Evolutionary conservation across 2,113 vertebrate genomes (phyloP).

Genomic region (Rhagologus leucostigma): DNA sequence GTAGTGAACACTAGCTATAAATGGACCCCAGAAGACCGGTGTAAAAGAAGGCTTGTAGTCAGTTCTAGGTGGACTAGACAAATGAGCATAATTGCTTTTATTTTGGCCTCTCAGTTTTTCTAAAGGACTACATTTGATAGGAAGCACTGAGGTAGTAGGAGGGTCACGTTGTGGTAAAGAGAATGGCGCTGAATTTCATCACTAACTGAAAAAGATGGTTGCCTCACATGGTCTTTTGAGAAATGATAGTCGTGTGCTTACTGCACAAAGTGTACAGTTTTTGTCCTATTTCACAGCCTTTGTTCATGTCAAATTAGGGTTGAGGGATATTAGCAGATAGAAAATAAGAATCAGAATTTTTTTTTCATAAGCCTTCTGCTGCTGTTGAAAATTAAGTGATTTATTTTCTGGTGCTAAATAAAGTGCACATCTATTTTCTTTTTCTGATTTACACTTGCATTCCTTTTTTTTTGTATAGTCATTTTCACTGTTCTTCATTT

Average conservation of each 20-base stretch:
- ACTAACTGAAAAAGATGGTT: background rate
- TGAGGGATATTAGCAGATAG: background rate
- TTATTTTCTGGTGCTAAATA: background rate
- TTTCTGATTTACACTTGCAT: background rate
- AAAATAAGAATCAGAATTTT: background rate
- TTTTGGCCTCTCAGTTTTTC: background rate
- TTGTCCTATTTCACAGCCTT: background rate
- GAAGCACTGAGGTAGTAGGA: background rate
- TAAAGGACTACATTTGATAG: background rate
- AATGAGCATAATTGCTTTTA: background rate
- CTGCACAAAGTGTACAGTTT: background rate
- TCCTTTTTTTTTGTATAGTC: background rate
- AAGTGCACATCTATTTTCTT: background rate
- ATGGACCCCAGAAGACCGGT: background rate
- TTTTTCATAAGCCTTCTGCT: background rate
- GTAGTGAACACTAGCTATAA: background rate
- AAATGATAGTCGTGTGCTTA: background rate
- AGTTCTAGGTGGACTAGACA: fast-evolving
- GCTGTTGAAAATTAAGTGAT: background rate
- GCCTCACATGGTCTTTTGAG: background rate
- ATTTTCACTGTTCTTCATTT: background rate
- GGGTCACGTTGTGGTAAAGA: background rate
- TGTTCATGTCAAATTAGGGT: background rate
- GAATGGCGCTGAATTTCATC: background rate
- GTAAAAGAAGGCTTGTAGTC: background rate